A percentile compares a stretch with the other conserved stretches of the same genome.
phyloP scores from a whole-genome alignment of 2,888 invertebrate genomes.

The Diabrotica balteata region DNA sequence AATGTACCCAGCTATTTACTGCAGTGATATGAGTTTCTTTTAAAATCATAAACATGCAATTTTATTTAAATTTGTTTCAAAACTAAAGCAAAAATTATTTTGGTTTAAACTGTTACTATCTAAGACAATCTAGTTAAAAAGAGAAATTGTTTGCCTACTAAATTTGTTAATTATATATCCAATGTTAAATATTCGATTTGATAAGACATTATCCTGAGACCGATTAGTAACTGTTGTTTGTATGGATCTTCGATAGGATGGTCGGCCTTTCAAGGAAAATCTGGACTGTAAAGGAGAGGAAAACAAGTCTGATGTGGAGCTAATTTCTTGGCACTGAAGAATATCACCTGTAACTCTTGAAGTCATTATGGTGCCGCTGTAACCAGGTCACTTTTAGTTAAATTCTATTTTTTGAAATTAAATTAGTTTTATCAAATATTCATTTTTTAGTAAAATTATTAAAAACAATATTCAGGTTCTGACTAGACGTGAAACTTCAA shows the following conservation, averaged over 20 bases:
- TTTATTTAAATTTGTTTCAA: too few relatives aligned
- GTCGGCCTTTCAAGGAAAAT: slow-evolving; percentile 45
- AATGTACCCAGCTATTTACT: too few relatives aligned
- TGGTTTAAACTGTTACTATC: too few relatives aligned
- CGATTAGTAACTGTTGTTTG: slow-evolving; percentile 17
- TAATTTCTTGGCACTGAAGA: slow-evolving; percentile 54
- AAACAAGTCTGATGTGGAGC: slow-evolving; percentile 52
- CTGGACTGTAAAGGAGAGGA: slow-evolving; percentile 43
- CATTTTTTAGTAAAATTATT: neutral
- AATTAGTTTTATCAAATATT: neutral
- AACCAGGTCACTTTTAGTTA: slow-evolving; percentile 5
- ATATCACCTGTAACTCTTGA: slow-evolving; percentile 40
- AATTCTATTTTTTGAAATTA: neutral
- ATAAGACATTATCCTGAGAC: neutral
- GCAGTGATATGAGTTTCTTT: too few relatives aligned
- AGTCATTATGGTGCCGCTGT: slow-evolving; percentile 28
- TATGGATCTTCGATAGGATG: slow-evolving; percentile 44
- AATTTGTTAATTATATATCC: neutral
- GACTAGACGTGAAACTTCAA: slow-evolving; percentile 9
- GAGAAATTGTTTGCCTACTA: too few relatives aligned
- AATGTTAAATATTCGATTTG: neutral
- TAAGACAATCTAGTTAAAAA: too few relatives aligned
- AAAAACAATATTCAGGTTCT: neutral
- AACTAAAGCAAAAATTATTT: too few relatives aligned
- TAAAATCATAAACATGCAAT: too few relatives aligned